Percentiles rank a stretch among this genome's conserved stretches.
Evolutionary conservation across 2,113 vertebrate genomes (phyloP).

Genomic region (Pogona vitticeps): DNA sequence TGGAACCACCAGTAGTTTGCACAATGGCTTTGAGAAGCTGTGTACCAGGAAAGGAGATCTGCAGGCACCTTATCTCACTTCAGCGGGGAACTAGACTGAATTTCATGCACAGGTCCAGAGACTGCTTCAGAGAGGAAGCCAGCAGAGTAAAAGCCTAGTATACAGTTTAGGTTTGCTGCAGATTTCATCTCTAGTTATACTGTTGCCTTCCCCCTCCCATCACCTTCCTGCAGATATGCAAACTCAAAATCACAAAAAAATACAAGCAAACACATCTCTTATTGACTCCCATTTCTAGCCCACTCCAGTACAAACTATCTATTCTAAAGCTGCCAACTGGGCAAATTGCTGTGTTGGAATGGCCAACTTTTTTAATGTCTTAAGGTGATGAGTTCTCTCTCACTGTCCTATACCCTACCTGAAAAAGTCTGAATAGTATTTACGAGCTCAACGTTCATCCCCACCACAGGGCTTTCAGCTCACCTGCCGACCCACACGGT

Average conservation of each 20-base stretch:
- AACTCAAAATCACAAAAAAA: neutral
- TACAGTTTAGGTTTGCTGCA: neutral
- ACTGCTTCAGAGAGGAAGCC: neutral
- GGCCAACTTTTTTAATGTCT: neutral
- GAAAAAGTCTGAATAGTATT: no score
- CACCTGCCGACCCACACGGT: conserved; percentile 96
- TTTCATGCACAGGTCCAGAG: neutral
- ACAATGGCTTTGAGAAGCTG: neutral
- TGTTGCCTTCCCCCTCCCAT: neutral
- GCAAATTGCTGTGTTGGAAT: neutral
- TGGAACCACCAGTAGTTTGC: neutral
- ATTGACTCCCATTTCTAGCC: neutral
- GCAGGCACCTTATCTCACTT: no score
- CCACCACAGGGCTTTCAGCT: conserved; percentile 52
- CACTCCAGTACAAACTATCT: neutral
- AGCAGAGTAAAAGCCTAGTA: neutral
- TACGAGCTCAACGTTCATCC: fast-evolving
- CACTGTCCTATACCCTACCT: neutral
- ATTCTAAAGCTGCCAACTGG: neutral
- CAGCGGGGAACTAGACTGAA: neutral
- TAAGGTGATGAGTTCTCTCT: neutral
- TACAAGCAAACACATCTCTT: neutral
- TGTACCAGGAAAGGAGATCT: neutral
- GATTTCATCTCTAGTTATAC: neutral
- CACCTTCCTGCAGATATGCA: neutral